phyloP scores from a whole-genome alignment of 1,140 invertebrate genomes.

The Dendrolimus kikuchii region DNA sequence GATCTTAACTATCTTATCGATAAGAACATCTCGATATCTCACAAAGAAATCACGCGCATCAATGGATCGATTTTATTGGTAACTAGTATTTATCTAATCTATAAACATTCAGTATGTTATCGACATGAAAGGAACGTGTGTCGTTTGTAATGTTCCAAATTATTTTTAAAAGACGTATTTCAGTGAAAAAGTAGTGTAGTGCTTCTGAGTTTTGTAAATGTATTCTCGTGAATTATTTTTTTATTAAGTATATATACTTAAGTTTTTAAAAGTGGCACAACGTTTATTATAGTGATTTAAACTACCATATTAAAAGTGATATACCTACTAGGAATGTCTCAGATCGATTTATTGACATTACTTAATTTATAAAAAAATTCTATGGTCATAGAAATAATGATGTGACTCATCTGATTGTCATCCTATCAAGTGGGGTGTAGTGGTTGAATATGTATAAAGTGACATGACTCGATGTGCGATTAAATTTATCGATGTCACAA shows the following conservation, averaged over 20 bases:
- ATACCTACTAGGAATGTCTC: too few species aligned
- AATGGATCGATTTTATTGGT: constrained; percentile 45
- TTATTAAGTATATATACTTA: too few species aligned
- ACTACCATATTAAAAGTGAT: too few species aligned
- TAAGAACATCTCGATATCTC: constrained; percentile 34
- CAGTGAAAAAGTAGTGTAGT: constrained; percentile 6
- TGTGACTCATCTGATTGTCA: neutral
- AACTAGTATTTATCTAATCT: constrained; percentile 44
- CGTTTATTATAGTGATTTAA: too few species aligned
- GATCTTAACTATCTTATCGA: constrained; percentile 47
- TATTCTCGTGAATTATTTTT: too few species aligned
- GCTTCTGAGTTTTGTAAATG: constrained; percentile 3
- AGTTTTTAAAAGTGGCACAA: too few species aligned
- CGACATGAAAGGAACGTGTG: constrained; percentile 29
- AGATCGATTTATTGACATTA: too few species aligned
- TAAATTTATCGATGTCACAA: neutral
- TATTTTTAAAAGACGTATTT: neutral
- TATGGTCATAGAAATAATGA: neutral
- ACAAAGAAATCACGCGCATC: constrained; percentile 51
- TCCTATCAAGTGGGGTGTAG: constrained; percentile 3
- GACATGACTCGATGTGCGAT: neutral
- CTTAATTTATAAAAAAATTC: too few species aligned
- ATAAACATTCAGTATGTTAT: constrained; percentile 22
- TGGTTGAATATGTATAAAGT: neutral
- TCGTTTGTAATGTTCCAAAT: too few species aligned